Base-by-base conservation (phyloP, 2,797 vertebrate genomes). In the Gallinago nigripennis region DNA sequence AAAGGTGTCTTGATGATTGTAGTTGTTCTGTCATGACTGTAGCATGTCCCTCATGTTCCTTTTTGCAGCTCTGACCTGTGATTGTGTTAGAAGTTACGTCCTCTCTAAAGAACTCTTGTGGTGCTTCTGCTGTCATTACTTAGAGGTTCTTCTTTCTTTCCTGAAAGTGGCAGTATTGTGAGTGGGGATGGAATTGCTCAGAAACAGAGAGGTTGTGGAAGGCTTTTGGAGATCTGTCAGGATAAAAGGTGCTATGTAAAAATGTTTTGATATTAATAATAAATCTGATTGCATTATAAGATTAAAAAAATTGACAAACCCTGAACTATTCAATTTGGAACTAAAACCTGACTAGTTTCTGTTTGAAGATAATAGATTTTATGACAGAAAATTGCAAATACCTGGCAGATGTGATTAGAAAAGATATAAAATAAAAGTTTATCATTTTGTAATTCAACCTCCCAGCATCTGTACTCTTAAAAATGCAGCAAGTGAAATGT, bases 401-500 rank as follows among this genome's bases (percentile, higher is more conserved):
- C n/a, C 56, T 86, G 70, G 41, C n/a, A 94, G 66, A 82, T 79
- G 28, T 93, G 56, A 90, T 91, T 82, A 82, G 56, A 78, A 86
- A 89, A 92, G 19, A 70, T 82, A 73, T 18, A 65, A 61, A 91
- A 80, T 81, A 79, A 23, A 89, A 75, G 51, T 90, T 96, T 82
- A 28, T 96, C 57, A 33, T 75, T 92, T 78, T 90, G 66, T 87
- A 88, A 37, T 93, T 85, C 60, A 94, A 11, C 63, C 53, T 84
- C 31, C 12, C n/a, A 84, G 66, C 43, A 82, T 89, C 60, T 91
- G 27, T 92, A 63, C 50, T 90, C 77, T 48, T 69, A 90, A 94
- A 96, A 95, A 91, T 73, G 63, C 72, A 91, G 48, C 41, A 82
- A 92, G 78, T 93, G 65, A 90, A 96, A 88, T 77, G 75, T 96